Evolutionary conservation across 2,113 vertebrate species (phyloP).

Genomic region (Albula glossodonta): DNA sequence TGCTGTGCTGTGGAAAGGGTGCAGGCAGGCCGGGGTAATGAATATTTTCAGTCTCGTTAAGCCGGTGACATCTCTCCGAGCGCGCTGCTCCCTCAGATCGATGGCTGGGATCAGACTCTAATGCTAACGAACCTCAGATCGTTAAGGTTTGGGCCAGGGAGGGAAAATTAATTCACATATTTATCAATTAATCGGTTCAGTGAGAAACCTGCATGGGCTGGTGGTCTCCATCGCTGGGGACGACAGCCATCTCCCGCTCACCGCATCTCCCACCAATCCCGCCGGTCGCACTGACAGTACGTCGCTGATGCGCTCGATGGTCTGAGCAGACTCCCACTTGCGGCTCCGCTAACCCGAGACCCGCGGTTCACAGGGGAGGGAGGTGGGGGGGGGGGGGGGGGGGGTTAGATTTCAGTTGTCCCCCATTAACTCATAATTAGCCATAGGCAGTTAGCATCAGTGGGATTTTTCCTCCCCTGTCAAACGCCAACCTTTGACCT

Average conservation of each 20-base stretch:
- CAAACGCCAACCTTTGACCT: too few species aligned
- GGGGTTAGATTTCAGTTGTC: too few species aligned
- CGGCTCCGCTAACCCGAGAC: too few species aligned
- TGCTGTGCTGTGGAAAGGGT: not conserved
- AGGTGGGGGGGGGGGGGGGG: too few species aligned
- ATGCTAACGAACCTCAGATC: conserved; percentile 60
- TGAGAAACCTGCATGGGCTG: conserved; percentile 50
- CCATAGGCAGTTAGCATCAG: too few species aligned
- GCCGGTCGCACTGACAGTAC: too few species aligned
- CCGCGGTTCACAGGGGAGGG: too few species aligned
- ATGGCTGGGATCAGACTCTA: conserved; percentile 60
- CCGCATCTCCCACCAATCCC: not conserved
- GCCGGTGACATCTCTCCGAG: conserved; percentile 61
- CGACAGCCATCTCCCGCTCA: conserved; percentile 6
- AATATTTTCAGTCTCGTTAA: conserved; percentile 67
- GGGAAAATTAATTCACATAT: conserved; percentile 67
- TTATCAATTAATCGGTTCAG: conserved; percentile 69
- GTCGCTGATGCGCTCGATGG: too few species aligned
- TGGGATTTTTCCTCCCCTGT: too few species aligned
- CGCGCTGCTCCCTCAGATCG: conserved; percentile 48
- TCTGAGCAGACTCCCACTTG: too few species aligned
- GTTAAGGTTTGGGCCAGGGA: conserved; percentile 52
- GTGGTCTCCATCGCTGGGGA: conserved; percentile 30
- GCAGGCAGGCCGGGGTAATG: conserved; percentile 55
- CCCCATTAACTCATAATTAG: too few species aligned